These are phyloP conservation scores for Monopterus albus DNA, from an alignment of 2,113 vertebrate species.

Conservation along the genomic window DNA sequence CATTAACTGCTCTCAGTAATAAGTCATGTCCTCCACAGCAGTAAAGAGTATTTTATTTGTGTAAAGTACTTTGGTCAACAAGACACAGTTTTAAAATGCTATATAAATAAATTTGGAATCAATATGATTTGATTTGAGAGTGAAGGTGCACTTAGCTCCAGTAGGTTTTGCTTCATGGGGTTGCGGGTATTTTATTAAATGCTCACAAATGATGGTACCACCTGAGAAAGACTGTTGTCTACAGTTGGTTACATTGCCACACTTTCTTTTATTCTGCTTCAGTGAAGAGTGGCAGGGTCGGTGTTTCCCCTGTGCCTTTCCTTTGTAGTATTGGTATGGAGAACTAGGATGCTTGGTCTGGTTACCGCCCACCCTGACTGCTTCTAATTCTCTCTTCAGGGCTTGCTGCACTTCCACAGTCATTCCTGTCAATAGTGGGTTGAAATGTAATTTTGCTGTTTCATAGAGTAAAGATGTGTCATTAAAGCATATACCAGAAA, in stretches of 20 bases:
- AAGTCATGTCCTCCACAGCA: too few relatives aligned
- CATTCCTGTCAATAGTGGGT: not conserved
- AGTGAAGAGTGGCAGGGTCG: not conserved
- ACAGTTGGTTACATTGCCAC: conserved; percentile 11
- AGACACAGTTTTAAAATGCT: too few relatives aligned
- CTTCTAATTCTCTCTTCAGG: not conserved
- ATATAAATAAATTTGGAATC: too few relatives aligned
- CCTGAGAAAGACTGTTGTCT: too few relatives aligned
- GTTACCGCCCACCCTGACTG: not conserved
- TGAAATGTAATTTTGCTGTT: not conserved
- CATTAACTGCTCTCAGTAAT: too few relatives aligned
- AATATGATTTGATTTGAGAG: too few relatives aligned
- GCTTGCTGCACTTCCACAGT: not conserved
- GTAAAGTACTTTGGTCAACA: too few relatives aligned
- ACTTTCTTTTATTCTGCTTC: conserved; percentile 1
- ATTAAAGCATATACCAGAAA: too few relatives aligned
- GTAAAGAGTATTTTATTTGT: too few relatives aligned
- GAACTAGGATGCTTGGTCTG: not conserved
- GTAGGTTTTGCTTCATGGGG: conserved; percentile 4
- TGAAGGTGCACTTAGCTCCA: conserved; percentile 20
- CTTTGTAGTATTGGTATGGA: not conserved
- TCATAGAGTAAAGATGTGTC: not conserved
- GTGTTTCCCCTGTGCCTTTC: not conserved
- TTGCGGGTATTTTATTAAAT: conserved; percentile 56
- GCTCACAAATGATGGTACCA: conserved; percentile 29